These are phyloP conservation scores for Chroicocephalus ridibundus DNA, from an alignment of 2,113 vertebrate genomes.

Conservation along the genomic window DNA sequence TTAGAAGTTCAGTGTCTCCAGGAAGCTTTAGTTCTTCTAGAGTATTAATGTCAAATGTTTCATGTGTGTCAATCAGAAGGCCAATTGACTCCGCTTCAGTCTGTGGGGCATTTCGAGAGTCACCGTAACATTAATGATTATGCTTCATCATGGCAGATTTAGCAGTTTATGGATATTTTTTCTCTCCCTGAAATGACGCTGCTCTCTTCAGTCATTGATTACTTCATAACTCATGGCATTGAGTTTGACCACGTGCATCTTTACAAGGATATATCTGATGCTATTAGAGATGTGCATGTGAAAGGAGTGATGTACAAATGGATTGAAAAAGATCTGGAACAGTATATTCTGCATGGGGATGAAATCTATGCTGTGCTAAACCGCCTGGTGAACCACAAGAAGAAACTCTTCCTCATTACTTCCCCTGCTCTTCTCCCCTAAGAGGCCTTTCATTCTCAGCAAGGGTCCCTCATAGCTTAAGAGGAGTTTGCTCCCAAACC, in stretches of 20 bases:
- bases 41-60: background rate
- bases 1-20: background rate
- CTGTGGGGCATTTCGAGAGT: background rate
- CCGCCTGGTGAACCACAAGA: too few species aligned
- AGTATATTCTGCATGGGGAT: too few species aligned
- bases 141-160: background rate
- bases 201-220: too few species aligned
- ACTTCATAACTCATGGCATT: too few species aligned
- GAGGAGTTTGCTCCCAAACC: background rate
- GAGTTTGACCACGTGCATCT: too few species aligned
- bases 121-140: background rate
- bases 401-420: too few species aligned
- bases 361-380: too few species aligned
- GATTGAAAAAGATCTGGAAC: constrained; percentile 79
- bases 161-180: background rate
- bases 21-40: background rate
- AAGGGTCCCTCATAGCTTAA: background rate
- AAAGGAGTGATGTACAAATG: constrained; percentile 86
- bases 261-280: constrained; percentile 35
- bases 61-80: background rate
- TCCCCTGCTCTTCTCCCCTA: background rate
- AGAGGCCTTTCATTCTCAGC: background rate
- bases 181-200: too few species aligned
- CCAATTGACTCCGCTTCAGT: background rate
- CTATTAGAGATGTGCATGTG: constrained; percentile 81